Conservation (phyloP, 2,888 invertebrate genomes). For the Cheilosia scutellata region DNA sequence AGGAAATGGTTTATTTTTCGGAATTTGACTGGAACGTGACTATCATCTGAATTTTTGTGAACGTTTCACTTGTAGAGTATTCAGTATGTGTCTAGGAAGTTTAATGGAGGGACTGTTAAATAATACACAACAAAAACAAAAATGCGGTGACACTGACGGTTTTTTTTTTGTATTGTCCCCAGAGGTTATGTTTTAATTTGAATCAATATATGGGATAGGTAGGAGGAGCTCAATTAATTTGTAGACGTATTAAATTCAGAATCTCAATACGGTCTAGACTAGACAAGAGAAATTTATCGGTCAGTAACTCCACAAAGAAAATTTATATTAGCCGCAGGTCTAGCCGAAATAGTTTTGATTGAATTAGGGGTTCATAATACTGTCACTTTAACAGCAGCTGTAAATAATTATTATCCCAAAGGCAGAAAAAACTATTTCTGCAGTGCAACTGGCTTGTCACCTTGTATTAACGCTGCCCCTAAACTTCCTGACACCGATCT, state of each 20-base stretch:
- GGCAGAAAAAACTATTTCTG: too few relatives aligned
- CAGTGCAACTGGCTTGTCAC: too few relatives aligned
- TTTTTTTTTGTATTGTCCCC: neutral
- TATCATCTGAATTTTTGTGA: conserved; percentile 18
- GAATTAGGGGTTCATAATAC: too few relatives aligned
- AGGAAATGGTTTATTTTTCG: conserved; percentile 61
- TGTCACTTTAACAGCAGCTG: too few relatives aligned
- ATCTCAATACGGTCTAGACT: neutral
- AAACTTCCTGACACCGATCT: too few relatives aligned
- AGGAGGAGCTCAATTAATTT: conserved; percentile 9
- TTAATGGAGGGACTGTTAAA: conserved; percentile 44
- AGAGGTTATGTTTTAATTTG: conserved; percentile 3
- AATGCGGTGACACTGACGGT: conserved; percentile 37
- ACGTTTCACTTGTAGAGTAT: conserved; percentile 25
- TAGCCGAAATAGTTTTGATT: too few relatives aligned
- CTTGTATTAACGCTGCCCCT: too few relatives aligned
- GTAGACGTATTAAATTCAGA: neutral
- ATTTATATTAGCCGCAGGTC: too few relatives aligned
- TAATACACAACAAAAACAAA: conserved; percentile 22
- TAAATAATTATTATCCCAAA: too few relatives aligned
- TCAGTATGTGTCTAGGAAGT: conserved; percentile 26
- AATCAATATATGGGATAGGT: neutral
- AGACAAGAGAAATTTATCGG: too few relatives aligned
- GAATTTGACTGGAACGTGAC: conserved; percentile 53
- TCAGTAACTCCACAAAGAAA: too few relatives aligned